Base-by-base conservation (phyloP, 2,113 vertebrate species). In the Thymallus thymallus region DNA sequence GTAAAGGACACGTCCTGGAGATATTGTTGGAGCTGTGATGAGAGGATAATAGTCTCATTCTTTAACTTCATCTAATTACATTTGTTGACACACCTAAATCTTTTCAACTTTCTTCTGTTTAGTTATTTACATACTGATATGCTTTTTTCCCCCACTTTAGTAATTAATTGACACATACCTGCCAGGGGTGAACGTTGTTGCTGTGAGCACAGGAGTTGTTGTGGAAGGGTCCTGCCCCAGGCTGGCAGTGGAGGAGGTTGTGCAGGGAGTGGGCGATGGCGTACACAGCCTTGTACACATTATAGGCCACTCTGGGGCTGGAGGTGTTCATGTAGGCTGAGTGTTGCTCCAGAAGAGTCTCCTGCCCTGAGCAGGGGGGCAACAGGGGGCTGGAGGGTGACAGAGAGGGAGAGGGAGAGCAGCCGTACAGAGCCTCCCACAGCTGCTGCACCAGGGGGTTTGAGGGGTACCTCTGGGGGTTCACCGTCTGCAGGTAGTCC, bases 1-100 rank as follows among this genome's bases (percentile, higher is more conserved):
- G 16, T 66, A 61, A 94, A 94, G 72, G 91, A 86, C 2, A 93
- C 92, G 3, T 16, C 79, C 75, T 84, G 92, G 69, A 94, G 84
- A 73, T 92, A 79, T 30, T 82, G 32, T 65, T 93, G 79, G 24
- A 94, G 76, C 93, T 94, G 30, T 2, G 32, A 2, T 3, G 30
- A 45, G 20, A 32, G 26, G 68, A 29, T 4, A 14, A 63, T 26
- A 6, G 5, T 23, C 22, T 55, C 5, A 20, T 14, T 51, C 48
- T 22, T 13, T 22, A 30, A 24, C 35, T 29, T 2, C 88, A 12
- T n/a, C 6, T 10, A 60, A 60, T 60, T 60, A 3, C 35, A 41
- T 41, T 41, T 41, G 35, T 12, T 41, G 35, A 41, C 10, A 10
- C 35, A 41, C 35, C 2, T 10, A 41, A 41, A 41, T 41, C 2